Evolutionary conservation across 2,888 invertebrate species (phyloP).

Genomic region (Chrysolina americana): DNA sequence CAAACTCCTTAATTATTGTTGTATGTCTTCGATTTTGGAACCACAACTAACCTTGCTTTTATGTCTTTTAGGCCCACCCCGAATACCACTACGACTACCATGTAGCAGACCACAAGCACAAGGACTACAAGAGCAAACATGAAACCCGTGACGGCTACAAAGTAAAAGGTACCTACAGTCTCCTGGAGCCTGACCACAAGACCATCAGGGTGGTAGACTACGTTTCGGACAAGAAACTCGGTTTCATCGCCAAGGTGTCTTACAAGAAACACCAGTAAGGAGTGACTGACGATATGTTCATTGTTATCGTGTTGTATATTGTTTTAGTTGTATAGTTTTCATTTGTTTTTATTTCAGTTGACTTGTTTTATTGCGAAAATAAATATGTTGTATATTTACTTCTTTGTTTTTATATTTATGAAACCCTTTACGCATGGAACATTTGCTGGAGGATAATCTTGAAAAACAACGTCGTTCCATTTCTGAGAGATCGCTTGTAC

Average conservation of each 20-base stretch:
- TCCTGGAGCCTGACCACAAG: constrained; percentile 65
- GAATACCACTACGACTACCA: constrained; percentile 65
- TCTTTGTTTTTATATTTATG: background rate
- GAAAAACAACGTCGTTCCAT: too few species aligned
- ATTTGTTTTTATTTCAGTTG: constrained; percentile 49
- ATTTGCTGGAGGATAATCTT: too few species aligned
- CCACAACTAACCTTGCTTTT: background rate
- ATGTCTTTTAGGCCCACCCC: constrained; percentile 60
- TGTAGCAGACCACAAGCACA: constrained; percentile 62
- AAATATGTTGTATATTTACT: constrained; percentile 46
- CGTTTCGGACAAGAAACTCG: constrained; percentile 63
- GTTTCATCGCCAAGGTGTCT: constrained; percentile 64
- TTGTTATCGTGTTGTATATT: constrained; percentile 36
- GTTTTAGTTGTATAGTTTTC: constrained; percentile 35
- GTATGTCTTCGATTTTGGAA: too few species aligned
- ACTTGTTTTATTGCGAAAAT: constrained; percentile 61
- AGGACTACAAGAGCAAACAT: constrained; percentile 64
- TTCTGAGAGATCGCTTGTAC: too few species aligned
- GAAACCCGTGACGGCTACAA: constrained; percentile 66
- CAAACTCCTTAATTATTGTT: too few species aligned
- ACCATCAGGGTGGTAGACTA: constrained; percentile 64
- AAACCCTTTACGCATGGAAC: too few species aligned
- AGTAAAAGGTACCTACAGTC: constrained; percentile 65
- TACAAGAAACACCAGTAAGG: constrained; percentile 60
- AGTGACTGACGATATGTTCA: constrained; percentile 21